These are phyloP conservation scores for Crotalus horridus DNA, from an alignment of 2,113 vertebrate species.

Conservation along the genomic window DNA sequence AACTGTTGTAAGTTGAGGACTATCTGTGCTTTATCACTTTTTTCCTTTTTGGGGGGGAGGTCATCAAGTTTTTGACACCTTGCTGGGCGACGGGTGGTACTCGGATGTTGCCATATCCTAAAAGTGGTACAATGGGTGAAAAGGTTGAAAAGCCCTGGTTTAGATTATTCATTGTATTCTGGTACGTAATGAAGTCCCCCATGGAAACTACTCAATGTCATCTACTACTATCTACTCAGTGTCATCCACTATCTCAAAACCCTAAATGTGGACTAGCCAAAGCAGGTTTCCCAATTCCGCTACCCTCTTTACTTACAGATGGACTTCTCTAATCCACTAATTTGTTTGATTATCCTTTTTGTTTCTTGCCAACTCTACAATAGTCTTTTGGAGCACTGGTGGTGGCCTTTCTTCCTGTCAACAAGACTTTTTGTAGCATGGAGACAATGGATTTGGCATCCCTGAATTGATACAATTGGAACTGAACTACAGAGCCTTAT, in stretches of 20 bases:
- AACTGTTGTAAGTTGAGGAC: no score
- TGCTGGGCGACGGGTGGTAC: no score
- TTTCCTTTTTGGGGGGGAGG: no score
- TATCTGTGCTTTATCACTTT: no score
- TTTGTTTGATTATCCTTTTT: not conserved
- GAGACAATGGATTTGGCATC: not conserved
- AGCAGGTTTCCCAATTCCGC: not conserved
- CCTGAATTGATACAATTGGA: not conserved
- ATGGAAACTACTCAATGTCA: not conserved
- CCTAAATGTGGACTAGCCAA: not conserved
- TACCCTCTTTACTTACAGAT: not conserved
- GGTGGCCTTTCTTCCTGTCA: not conserved
- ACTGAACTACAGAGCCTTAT: not conserved
- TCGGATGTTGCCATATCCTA: no score
- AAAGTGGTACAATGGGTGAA: no score
- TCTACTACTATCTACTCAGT: not conserved
- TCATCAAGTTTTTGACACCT: no score
- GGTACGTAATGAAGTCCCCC: not conserved
- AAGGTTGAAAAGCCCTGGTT: no score
- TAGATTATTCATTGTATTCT: not conserved
- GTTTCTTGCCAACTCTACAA: not conserved
- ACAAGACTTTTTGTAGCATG: not conserved
- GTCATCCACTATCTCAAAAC: not conserved
- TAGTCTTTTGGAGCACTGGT: not conserved
- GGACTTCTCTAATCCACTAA: not conserved